A percentile compares a stretch with the other conserved stretches of the same genome.
Evolutionary conservation across 2,113 vertebrate species (phyloP).

Genomic region (Ptilorrhoa leucosticta): DNA sequence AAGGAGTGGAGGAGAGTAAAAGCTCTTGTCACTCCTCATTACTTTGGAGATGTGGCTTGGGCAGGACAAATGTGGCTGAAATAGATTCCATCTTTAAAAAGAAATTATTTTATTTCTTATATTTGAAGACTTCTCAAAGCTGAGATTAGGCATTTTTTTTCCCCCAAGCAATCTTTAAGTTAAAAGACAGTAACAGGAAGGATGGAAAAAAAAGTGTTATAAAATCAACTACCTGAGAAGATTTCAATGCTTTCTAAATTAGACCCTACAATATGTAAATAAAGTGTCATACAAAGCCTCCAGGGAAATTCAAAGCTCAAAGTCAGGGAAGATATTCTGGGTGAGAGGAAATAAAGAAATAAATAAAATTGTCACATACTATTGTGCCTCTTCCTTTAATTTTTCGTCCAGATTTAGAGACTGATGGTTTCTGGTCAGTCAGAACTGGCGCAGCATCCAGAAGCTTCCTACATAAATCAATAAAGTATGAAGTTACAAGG

Average conservation of each 20-base stretch:
- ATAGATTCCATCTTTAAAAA: neutral
- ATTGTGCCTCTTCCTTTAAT: conserved; percentile 97
- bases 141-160: neutral
- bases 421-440: conserved; percentile 85
- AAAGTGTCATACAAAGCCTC: neutral
- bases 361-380: conserved; percentile 71
- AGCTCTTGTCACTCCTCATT: neutral
- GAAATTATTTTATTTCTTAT: neutral
- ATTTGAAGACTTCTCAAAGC: neutral
- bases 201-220: neutral
- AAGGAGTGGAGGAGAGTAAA: neutral
- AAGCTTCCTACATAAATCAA: conserved; percentile 74
- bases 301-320: neutral
- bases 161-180: neutral
- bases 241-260: neutral
- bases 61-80: neutral
- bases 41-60: neutral
- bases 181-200: neutral
- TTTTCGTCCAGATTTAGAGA: conserved; percentile 96
- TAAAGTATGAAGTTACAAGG: neutral
- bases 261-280: neutral
- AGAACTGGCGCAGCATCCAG: conserved; percentile 68
- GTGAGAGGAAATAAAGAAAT: neutral
- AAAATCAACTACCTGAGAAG: neutral
- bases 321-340: neutral